Base-by-base conservation (phyloP, 2,888 invertebrate genomes). In the Leptinotarsa rubiginosa region DNA sequence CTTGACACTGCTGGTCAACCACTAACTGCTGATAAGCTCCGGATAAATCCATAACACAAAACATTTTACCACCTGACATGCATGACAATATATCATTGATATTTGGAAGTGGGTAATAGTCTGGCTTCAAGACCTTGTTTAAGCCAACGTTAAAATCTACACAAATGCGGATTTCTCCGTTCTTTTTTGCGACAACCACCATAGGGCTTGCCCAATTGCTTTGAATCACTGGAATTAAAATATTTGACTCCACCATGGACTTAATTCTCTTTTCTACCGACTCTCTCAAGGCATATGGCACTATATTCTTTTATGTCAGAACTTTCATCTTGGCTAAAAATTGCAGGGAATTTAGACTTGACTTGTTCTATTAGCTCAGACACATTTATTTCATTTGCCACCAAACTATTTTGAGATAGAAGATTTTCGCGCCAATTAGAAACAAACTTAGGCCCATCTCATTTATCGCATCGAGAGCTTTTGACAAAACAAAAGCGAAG, bases 131-230 rank as follows among this genome's bases (percentile, higher is more conserved):
- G 18, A 56, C 47, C 41, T 67, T 59, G 52, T 79, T 80, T n/a
- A 80, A 20, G 0, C 75, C 75, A 16, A 78, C 67, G 65, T 81
- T 7, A 7, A 31, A 85, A 77, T 87, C 85, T 1, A 83, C 85
- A 72, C 86, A 86, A n/a, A 80, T 81, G 41, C 83, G 72, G 2
- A 85, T 76, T 5, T 69, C 52, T 7, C 79, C 79, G 62, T 82
- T 70, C 20, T 74, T 74, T 77, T 85, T 85, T 0, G 73, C 64
- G 10, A 84, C 82, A 5, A 81, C 80, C 1, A 84, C 84, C 16
- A 84, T 82, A 2, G 85, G 84, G 5, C 84, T 84, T 16, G 83
- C 84, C 83, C 84, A 85, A 50, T 72, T 81, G 50, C 82, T 82
- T 7, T 69, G 66, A 64, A 77, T 78, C 7, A 83, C 79, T 4